Conservation (phyloP, 2,888 invertebrate species). For the Melieria crassipennis region DNA sequence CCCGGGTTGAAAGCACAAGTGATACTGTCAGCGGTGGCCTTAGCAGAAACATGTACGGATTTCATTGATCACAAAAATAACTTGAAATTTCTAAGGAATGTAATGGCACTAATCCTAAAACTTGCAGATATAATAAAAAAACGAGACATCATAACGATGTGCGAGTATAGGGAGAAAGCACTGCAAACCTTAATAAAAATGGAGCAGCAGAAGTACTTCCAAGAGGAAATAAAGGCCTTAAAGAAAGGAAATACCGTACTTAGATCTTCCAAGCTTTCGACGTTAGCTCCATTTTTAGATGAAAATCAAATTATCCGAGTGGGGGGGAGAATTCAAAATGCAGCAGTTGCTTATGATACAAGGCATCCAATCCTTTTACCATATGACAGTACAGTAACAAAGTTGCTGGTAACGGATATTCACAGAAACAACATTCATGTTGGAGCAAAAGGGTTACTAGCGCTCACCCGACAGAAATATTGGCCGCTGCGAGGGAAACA, state of each 20-base stretch:
- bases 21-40: too few species aligned
- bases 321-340: constrained; percentile 12
- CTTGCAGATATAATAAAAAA: constrained; percentile 5
- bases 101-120: constrained; percentile 2
- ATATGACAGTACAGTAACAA: too few species aligned
- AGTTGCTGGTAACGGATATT: too few species aligned
- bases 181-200: background rate
- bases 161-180: too few species aligned
- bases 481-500: too few species aligned
- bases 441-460: too few species aligned
- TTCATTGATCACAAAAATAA: constrained; percentile 18
- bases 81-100: constrained; percentile 9
- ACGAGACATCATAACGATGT: background rate
- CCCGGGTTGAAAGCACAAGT: too few species aligned
- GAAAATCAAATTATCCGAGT: constrained; percentile 18
- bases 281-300: constrained; percentile 7
- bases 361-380: constrained; percentile 1
- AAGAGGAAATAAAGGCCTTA: constrained; percentile 3
- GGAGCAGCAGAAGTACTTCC: constrained; percentile 1
- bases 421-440: too few species aligned
- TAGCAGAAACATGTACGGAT: too few species aligned
- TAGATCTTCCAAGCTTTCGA: background rate
- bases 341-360: constrained; percentile 4
- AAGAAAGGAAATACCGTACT: background rate
- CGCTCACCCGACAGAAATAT: too few species aligned